phyloP scores from a whole-genome alignment of 2,888 invertebrate species.

The Philonicus albiceps region DNA sequence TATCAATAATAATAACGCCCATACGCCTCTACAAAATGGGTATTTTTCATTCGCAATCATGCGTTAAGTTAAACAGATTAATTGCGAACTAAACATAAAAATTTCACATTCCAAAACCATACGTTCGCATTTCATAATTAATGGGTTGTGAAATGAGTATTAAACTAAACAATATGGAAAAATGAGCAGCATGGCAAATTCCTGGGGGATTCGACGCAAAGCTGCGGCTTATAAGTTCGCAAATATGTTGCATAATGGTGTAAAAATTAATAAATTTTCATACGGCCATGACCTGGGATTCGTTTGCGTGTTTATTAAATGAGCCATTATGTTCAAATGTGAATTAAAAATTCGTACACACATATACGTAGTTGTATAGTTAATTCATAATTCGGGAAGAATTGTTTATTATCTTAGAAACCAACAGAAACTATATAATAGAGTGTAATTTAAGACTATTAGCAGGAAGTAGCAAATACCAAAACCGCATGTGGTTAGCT shows the following conservation, averaged over 20 bases:
- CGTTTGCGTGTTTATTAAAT: not conserved
- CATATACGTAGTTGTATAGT: no score
- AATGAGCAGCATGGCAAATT: not conserved
- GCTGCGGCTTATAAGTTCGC: not conserved
- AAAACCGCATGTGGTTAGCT: not conserved
- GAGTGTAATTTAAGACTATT: not conserved
- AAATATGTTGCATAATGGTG: not conserved
- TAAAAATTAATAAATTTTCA: not conserved
- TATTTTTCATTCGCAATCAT: not conserved
- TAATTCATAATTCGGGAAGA: no score
- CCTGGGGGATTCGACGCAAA: not conserved
- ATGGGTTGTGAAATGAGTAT: not conserved
- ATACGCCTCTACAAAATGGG: no score
- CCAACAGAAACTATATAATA: not conserved
- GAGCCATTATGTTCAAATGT: not conserved
- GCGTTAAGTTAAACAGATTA: not conserved
- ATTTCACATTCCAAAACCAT: not conserved
- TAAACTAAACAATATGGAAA: not conserved
- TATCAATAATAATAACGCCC: no score
- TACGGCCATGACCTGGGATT: not conserved
- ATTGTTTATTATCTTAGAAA: no score
- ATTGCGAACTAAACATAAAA: not conserved
- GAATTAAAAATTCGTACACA: no score
- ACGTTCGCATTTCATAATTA: not conserved
- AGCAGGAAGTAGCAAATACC: not conserved